These are phyloP conservation scores for Nasonia vitripennis DNA, from an alignment of 1,140 invertebrate species.

Conservation along the genomic window DNA sequence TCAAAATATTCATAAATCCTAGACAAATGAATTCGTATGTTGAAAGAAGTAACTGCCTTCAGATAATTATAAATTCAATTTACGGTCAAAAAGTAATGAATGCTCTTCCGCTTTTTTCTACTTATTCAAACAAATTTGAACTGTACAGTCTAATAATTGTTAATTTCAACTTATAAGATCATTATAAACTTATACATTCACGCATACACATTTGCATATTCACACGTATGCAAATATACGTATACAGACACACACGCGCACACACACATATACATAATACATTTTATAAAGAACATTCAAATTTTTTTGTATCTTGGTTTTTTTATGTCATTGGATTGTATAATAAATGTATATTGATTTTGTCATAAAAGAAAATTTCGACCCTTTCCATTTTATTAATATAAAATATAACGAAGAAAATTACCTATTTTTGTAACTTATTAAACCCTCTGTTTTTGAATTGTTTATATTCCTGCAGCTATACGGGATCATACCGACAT, in stretches of 20 bases:
- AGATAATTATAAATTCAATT: neutral
- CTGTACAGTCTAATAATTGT: slow-evolving; percentile 24
- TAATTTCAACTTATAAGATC: neutral
- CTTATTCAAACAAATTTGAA: slow-evolving; percentile 13
- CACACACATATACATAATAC: neutral
- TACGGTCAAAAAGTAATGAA: slow-evolving; percentile 1
- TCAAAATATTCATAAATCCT: neutral
- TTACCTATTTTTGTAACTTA: too few species aligned
- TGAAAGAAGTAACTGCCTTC: neutral
- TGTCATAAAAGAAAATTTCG: neutral
- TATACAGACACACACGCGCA: neutral
- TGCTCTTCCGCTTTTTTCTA: slow-evolving; percentile 32
- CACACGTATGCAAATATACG: neutral
- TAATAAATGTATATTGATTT: slow-evolving; percentile 6
- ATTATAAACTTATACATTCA: neutral
- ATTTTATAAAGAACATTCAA: neutral
- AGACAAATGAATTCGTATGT: neutral
- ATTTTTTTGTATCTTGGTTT: neutral
- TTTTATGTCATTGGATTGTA: neutral
- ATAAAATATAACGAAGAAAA: too few species aligned
- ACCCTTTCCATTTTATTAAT: neutral
- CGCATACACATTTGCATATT: neutral
- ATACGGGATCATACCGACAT: too few species aligned
- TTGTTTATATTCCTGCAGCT: too few species aligned
- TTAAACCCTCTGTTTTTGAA: too few species aligned